Evolutionary conservation across 2,888 invertebrate genomes (phyloP), one percentile per base, ranked within the genome.

Genomic region (Sesia apiformis): DNA sequence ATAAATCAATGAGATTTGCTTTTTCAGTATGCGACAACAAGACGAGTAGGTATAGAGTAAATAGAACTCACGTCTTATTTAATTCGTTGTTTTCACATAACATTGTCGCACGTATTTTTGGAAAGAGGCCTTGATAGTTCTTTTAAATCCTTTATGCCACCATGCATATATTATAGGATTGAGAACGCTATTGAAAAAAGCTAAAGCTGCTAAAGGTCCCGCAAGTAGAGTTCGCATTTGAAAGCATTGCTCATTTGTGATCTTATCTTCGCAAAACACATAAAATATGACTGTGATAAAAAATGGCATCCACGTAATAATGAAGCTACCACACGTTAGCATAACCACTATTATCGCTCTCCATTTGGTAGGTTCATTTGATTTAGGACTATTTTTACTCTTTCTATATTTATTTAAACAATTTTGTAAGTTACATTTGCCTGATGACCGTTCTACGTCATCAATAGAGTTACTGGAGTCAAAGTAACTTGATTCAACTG

Each of bases 81-180:
- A 23, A 23, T 23, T 23, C 1, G 23, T 23, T 1, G 23, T 2
- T 23, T 38, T 50, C 38, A 23, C 38, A 50, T 38, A 38, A 23
- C 23, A 23, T 23, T 23, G 23, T 41, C 61, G 59, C n/a, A 73
- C 59, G 63, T 82, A 78, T 55, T 63, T 69, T 42, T 62, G 59
- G 46, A 68, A 78, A 57, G 83, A 76, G 55, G 69, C 78, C 63
- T 70, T 83, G 2, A 91, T 74, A 8, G 84, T 89, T 54, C 72
- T 84, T 63, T 93, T 83, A 63, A 93, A 93, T 0, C 93, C 93
- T 70, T 91, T 92, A 69, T 93, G 93, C 93, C 93, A 93, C 93
- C 93, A 93, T 0, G 93, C 93, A 65, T 93, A 93, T 60, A 93
- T 93, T 39, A 93, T 70, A 0, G 93, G 93, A 69, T 93, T 93